Evolutionary conservation across 2,797 vertebrate species (phyloP).

Genomic region (Dicrostonyx torquatus): DNA sequence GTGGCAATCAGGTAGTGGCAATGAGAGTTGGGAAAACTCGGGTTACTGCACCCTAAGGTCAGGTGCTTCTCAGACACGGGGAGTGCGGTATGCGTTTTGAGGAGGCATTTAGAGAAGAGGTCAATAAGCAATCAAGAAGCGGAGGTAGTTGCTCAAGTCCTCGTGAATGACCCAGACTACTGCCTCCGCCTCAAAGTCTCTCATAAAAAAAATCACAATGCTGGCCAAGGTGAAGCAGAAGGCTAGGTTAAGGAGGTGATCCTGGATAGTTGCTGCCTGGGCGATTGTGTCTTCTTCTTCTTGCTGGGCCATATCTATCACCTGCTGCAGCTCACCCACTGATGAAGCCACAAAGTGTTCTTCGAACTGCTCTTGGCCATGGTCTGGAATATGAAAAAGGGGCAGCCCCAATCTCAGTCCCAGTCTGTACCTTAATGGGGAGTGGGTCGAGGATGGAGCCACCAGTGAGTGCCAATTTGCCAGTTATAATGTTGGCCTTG

Average conservation of each 20-base stretch:
- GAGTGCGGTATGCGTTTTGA: not conserved
- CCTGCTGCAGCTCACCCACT: conserved; percentile 81
- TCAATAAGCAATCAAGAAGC: conserved; percentile 75
- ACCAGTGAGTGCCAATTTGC: too few species aligned
- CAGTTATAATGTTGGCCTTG: not conserved
- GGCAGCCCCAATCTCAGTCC: accelerated
- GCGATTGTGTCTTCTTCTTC: conserved; percentile 49
- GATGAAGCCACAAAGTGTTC: conserved; percentile 85
- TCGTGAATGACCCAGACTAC: conserved; percentile 63
- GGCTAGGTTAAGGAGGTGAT: conserved; percentile 62
- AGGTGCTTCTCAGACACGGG: not conserved
- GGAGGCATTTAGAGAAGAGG: not conserved
- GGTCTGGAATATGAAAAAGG: conserved; percentile 41
- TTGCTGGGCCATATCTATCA: conserved; percentile 82
- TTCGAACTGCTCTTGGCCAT: conserved; percentile 67
- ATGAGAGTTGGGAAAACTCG: not conserved
- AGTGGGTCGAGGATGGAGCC: not conserved
- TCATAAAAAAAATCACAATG: conserved; percentile 78
- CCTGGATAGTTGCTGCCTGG: conserved; percentile 30
- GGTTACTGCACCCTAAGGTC: not conserved
- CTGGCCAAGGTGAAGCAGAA: conserved; percentile 75
- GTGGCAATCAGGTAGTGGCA: not conserved
- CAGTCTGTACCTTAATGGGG: not conserved
- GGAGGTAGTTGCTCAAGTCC: conserved; percentile 64
- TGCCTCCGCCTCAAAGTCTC: conserved; percentile 67